A percentile compares a stretch with the other conserved stretches of the same genome.
Evolutionary conservation across 2,113 vertebrate genomes (phyloP).

Genomic region (Syrmaticus mikado): DNA sequence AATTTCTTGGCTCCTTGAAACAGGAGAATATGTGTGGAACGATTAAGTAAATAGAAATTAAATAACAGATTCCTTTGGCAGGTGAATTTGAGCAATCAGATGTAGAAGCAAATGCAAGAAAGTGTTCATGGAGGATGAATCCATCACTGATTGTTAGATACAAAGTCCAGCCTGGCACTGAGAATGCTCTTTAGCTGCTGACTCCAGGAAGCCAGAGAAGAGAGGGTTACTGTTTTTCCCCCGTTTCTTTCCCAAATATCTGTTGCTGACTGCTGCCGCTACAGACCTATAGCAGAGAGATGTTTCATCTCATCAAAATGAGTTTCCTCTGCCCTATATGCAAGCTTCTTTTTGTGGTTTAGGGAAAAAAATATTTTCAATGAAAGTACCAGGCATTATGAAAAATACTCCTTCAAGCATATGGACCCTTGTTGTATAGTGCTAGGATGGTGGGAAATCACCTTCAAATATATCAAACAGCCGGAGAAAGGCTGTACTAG

Average conservation of each 20-base stretch:
- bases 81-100: background rate
- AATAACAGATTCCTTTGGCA: background rate
- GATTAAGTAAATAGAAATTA: background rate
- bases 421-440: background rate
- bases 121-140: background rate
- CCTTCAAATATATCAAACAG: background rate
- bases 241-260: background rate
- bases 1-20: background rate
- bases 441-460: background rate
- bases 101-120: background rate
- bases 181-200: accelerated
- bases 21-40: background rate
- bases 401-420: background rate
- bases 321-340: background rate
- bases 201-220: accelerated
- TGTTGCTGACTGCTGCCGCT: background rate
- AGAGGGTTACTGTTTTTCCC: background rate
- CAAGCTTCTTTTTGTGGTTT: background rate
- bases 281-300: accelerated
- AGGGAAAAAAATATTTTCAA: background rate
- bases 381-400: background rate
- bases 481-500: background rate
- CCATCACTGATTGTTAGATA: background rate
- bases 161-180: background rate
- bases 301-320: background rate